Conservation (phyloP, 2,113 vertebrate species). For the Tragelaphus buxtoni region DNA sequence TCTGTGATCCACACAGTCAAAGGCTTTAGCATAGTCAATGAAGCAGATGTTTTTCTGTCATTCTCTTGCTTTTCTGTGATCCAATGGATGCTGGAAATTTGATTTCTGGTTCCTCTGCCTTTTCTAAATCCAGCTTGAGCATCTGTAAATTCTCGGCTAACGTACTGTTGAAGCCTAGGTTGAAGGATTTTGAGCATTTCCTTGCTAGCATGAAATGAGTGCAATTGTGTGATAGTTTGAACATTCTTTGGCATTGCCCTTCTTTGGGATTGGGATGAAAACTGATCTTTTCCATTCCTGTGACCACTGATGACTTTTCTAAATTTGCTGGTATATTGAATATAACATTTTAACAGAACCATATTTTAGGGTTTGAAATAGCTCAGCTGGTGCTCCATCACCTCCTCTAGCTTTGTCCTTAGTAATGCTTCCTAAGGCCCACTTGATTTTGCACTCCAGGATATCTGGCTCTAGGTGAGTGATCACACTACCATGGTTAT, state of each 20-base stretch:
- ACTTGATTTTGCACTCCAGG: neutral
- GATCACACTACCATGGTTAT: neutral
- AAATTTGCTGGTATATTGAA: neutral
- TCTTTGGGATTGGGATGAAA: neutral
- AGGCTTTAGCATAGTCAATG: neutral
- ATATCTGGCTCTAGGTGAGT: neutral
- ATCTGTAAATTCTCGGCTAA: neutral
- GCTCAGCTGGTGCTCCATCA: neutral
- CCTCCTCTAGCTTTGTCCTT: neutral
- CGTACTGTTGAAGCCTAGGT: neutral
- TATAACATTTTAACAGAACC: neutral
- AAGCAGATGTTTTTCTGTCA: neutral
- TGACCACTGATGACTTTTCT: neutral
- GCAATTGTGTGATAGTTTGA: neutral
- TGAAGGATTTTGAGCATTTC: neutral
- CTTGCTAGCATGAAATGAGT: neutral
- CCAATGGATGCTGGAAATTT: neutral
- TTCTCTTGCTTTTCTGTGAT: neutral
- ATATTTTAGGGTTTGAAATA: neutral
- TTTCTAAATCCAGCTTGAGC: neutral
- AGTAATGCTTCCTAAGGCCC: neutral
- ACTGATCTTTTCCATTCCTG: neutral
- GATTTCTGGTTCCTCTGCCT: neutral
- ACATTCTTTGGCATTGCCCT: neutral
- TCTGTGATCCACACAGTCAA: neutral